Conservation (phyloP, 1,140 invertebrate genomes). For the Drosophila arawakana region DNA sequence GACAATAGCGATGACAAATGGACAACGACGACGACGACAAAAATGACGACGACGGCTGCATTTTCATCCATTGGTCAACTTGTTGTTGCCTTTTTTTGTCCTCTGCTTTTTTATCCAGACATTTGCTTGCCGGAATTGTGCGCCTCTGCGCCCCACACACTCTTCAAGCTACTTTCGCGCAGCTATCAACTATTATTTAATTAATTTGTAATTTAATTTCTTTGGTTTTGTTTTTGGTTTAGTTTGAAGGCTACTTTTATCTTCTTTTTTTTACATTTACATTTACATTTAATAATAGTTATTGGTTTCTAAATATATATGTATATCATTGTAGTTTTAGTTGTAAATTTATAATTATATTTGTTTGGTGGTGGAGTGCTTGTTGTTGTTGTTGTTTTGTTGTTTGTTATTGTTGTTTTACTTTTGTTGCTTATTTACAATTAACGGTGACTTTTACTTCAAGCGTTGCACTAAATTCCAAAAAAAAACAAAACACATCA, state of each 20-base stretch:
- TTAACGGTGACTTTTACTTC: slow-evolving; percentile 55
- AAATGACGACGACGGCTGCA: slow-evolving; percentile 83
- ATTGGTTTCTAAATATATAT: slow-evolving; percentile 58
- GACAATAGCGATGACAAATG: slow-evolving; percentile 80
- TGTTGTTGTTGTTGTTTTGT: slow-evolving; percentile 51
- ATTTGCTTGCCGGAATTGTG: slow-evolving; percentile 69
- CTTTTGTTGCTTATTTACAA: slow-evolving; percentile 74
- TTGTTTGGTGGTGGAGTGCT: slow-evolving; percentile 73
- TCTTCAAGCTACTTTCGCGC: slow-evolving; percentile 1
- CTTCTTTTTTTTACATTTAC: slow-evolving; percentile 15
- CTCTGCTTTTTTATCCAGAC: slow-evolving; percentile 71
- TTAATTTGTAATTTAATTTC: slow-evolving; percentile 4
- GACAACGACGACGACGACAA: slow-evolving; percentile 78
- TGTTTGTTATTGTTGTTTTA: slow-evolving; percentile 39
- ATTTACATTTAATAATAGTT: slow-evolving; percentile 37
- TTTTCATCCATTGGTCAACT: slow-evolving; percentile 84
- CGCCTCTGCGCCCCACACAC: slow-evolving; percentile 23
- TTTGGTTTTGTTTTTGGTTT: slow-evolving; percentile 30
- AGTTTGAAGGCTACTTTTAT: slow-evolving; percentile 54
- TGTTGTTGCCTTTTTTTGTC: slow-evolving; percentile 22
- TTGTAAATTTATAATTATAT: slow-evolving; percentile 49
- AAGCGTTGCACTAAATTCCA: slow-evolving; percentile 62
- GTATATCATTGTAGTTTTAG: slow-evolving; percentile 59
- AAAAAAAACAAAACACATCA: slow-evolving; percentile 27
- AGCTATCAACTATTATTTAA: slow-evolving; percentile 1